phyloP scores from a whole-genome alignment of 2,888 invertebrate genomes.

The Phorcus lineatus region DNA sequence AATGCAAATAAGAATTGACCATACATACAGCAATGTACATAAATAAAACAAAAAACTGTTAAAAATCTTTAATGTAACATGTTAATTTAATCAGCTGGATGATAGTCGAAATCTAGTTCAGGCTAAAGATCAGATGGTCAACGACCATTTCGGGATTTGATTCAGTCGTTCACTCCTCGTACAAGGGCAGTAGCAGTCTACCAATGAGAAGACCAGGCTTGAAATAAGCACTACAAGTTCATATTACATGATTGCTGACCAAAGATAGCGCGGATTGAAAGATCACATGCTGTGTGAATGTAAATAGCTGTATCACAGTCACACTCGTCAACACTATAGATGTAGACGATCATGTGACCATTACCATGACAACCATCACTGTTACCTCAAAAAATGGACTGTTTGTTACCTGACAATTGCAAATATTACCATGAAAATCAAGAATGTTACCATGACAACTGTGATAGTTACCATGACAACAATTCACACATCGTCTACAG shows the following conservation, averaged over 20 bases:
- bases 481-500: slow-evolving; percentile 2
- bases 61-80: slow-evolving; percentile 2
- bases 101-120: not conserved
- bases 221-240: not conserved
- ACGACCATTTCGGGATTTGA: slow-evolving; percentile 4
- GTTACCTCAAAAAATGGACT: too few species aligned
- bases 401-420: too few species aligned
- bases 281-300: not conserved
- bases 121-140: not conserved
- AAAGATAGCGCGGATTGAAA: not conserved
- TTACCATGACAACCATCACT: not conserved
- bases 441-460: too few species aligned
- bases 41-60: not conserved
- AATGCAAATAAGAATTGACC: slow-evolving; percentile 10
- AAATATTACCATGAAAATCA: too few species aligned
- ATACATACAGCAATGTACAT: slow-evolving; percentile 4
- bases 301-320: not conserved
- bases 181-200: not conserved
- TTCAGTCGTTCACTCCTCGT: not conserved
- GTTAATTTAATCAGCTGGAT: not conserved
- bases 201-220: not conserved
- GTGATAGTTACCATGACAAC: not conserved
- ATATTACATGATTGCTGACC: not conserved
- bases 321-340: not conserved
- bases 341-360: not conserved